Base-by-base conservation (phyloP, 2,888 invertebrate genomes). In the Seira ritae region DNA sequence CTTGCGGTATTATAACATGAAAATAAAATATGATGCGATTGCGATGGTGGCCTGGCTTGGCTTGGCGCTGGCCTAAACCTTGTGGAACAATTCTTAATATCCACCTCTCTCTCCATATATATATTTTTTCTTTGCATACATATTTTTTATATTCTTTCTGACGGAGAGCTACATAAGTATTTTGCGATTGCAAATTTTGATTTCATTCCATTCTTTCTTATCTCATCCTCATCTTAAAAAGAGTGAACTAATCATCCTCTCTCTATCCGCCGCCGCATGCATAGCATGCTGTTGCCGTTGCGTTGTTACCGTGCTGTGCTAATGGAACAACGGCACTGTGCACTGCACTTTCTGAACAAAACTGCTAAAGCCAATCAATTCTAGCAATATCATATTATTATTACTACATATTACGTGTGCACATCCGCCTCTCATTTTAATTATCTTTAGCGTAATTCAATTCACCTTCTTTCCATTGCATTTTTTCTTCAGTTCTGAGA, bases 41-140 rank as follows among this genome's bases (percentile, higher is more conserved):
- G n/a, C n/a, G n/a, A n/a, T n/a, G n/a, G n/a, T n/a, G n/a, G n/a
- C n/a, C n/a, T n/a, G n/a, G n/a, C n/a, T 31, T 31, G 31, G 31
- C 31, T 8, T 31, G 31, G 31, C 31, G n/a, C 31, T 67, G 75
- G 74, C 83, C 77, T 77, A 77, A 82, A 82, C 82, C 77, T 82
- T 82, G 82, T 67, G 62, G 76, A 66, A 46, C 20, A 70, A 70
- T 17, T 31, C 31, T 55, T 17, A 17, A 55, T n/a, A 12, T 55
- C 55, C 55, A 55, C 17, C 17, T 15, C 55, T 55, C 55, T 15
- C 55, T 55, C 55, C 55, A 31, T 31, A 31, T 31, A n/a, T n/a
- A n/a, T n/a, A n/a, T n/a, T n/a, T n/a, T n/a, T n/a, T n/a, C n/a
- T 31, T 31, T 31, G 8, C 31, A 31, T 8, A 31, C n/a, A n/a